Evolutionary conservation across 1,140 invertebrate genomes (phyloP).

Genomic region (Drosophila bocki): DNA sequence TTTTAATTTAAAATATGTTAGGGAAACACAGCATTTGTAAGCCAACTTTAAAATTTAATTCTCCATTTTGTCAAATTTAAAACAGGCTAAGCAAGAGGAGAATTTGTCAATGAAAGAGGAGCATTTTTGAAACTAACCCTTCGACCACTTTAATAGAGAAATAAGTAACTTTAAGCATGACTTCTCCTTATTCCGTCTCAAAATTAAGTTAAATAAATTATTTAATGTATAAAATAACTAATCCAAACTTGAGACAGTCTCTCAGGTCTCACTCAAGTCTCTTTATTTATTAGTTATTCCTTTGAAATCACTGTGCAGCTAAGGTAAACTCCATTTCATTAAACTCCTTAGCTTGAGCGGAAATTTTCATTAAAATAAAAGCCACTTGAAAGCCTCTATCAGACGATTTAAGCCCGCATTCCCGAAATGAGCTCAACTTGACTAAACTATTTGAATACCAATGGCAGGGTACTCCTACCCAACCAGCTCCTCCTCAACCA

Average conservation of each 20-base stretch:
- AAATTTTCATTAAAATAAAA: conserved; percentile 77
- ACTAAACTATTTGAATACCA: conserved; percentile 54
- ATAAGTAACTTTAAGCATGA: background rate
- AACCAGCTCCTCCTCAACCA: background rate
- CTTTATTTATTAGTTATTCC: background rate
- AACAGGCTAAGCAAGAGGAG: too few species aligned
- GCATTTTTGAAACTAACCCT: too few species aligned
- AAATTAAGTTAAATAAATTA: too few species aligned
- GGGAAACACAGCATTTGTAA: too few species aligned
- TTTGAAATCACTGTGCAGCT: background rate
- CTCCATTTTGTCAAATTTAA: too few species aligned
- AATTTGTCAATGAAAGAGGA: too few species aligned
- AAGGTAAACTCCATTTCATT: conserved; percentile 34
- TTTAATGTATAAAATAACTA: background rate
- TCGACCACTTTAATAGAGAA: too few species aligned
- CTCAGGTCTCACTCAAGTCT: too few species aligned
- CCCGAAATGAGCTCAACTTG: conserved; percentile 28
- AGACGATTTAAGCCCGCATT: conserved; percentile 33
- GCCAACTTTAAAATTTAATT: too few species aligned
- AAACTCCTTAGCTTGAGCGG: conserved; percentile 16
- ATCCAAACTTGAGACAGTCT: background rate
- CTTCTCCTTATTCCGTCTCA: too few species aligned
- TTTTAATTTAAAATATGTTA: too few species aligned
- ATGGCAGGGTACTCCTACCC: background rate
- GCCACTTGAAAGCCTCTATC: conserved; percentile 41